Conservation (phyloP, 2,888 invertebrate genomes). For the Ceramica pisi region DNA sequence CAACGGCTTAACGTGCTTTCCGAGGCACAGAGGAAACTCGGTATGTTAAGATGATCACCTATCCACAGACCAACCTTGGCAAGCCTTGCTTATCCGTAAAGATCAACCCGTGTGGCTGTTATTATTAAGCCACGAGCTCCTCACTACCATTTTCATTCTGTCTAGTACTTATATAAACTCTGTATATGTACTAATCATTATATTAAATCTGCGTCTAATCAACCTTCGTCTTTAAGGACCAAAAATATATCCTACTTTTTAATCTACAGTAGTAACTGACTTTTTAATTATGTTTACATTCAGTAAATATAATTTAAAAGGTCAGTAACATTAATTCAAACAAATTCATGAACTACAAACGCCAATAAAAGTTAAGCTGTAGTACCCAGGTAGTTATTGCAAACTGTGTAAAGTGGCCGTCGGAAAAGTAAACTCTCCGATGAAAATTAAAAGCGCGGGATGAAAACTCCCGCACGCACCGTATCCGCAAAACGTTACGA, state of each 20-base stretch:
- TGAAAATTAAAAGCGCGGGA: conserved; percentile 14
- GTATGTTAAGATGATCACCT: too few species aligned
- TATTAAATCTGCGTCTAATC: too few species aligned
- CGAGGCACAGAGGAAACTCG: too few species aligned
- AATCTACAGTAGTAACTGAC: background rate
- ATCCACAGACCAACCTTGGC: too few species aligned
- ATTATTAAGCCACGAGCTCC: too few species aligned
- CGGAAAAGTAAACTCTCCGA: conserved; percentile 4
- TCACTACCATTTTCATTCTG: too few species aligned
- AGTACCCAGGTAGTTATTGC: background rate
- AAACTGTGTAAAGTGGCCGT: background rate
- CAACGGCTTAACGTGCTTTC: too few species aligned
- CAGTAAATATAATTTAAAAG: too few species aligned
- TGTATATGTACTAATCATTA: too few species aligned
- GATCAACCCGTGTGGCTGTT: too few species aligned
- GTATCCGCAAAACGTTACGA: background rate
- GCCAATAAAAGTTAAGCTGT: background rate
- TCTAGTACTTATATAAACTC: too few species aligned
- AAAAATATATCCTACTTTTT: background rate
- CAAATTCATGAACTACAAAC: background rate
- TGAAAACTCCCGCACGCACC: background rate
- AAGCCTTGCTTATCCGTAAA: too few species aligned
- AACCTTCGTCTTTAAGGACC: background rate
- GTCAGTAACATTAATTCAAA: background rate
- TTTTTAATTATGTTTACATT: background rate